Base-by-base conservation (phyloP, 2,888 invertebrate species). In the Dryobotodes eremita region DNA sequence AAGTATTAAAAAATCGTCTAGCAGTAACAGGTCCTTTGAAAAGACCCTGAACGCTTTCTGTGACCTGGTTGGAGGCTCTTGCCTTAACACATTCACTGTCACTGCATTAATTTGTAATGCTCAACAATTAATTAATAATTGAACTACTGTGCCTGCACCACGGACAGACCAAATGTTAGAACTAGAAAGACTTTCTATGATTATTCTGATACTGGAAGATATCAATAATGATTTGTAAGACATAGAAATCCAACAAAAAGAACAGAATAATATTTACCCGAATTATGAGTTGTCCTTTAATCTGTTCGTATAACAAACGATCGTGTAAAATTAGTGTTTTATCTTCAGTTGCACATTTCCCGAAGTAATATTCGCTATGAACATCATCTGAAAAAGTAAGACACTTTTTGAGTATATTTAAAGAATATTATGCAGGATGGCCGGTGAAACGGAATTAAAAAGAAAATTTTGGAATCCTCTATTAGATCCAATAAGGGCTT, bases 281-380 rank as follows among this genome's bases (percentile, higher is more conserved):
- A 64, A 91, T 36, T 31, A 91, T 77, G 0, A 90, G 4, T 23
- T 80, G 82, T 57, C 84, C 83, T 69, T 65, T 75, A 15, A 92
- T 20, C 0, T 89, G 62, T 5, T 82, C 23, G 71, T 86, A 89
- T 0, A 17, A 64, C 11, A 76, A 84, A 26, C 26, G 65, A 50
- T 85, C 76, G 20, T 78, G 79, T 10, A 20, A 0, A 15, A 79
- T 1, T 23, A 59, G 20, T 3, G 0, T 0, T 77, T 79, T 86
- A 0, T 1, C 0, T 4, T 0, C 0, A 0, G 69, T 57, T 5
- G 69, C 66, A 85, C 86, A 86, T 69, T 76, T 83, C 1, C 86
- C 86, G 26, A 74, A 80, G 57, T 61, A 85, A 74, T 86, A 86
- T 83, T 86, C 86, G 23, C 66, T 79, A 31, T 80, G 75, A 2